A percentile compares a stretch with the other conserved stretches of the same genome.
phyloP scores from a whole-genome alignment of 2,888 invertebrate genomes.

The Apotomis turbidana region DNA sequence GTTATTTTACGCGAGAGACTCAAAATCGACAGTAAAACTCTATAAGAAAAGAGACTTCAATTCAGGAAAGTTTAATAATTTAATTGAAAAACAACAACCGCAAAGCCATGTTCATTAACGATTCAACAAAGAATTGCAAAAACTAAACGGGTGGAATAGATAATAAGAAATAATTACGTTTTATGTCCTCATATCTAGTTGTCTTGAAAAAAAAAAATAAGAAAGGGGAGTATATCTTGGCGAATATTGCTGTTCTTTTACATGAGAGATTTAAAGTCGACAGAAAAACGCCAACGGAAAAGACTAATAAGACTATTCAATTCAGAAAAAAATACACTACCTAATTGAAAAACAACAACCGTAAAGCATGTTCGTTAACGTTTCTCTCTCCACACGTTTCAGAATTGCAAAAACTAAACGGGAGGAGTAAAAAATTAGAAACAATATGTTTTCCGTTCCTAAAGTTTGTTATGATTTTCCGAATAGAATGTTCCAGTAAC shows the following conservation, averaged over 20 bases:
- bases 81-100: background rate
- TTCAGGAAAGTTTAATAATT: too few relatives aligned
- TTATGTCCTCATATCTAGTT: too few relatives aligned
- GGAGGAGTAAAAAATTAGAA: constrained; percentile 12
- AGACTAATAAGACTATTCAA: too few relatives aligned
- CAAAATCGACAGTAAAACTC: too few relatives aligned
- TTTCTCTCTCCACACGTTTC: background rate
- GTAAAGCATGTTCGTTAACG: constrained; percentile 12
- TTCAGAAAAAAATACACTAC: background rate
- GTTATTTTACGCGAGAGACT: too few relatives aligned
- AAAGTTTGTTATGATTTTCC: constrained; percentile 22
- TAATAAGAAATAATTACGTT: background rate
- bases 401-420: constrained; percentile 8
- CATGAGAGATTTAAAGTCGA: background rate
- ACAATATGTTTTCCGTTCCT: constrained; percentile 27
- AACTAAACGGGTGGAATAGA: constrained; percentile 5
- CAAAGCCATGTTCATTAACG: constrained; percentile 9
- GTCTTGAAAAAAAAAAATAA: too few relatives aligned
- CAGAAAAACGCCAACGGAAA: too few relatives aligned
- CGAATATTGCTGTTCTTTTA: too few relatives aligned
- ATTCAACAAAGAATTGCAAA: background rate
- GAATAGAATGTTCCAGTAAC: constrained; percentile 2
- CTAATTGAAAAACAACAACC: constrained; percentile 15
- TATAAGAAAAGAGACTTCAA: too few relatives aligned
- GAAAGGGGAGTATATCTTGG: too few relatives aligned